Evolutionary conservation across 1,140 invertebrate genomes (phyloP).

Genomic region (Drosophila pachea): DNA sequence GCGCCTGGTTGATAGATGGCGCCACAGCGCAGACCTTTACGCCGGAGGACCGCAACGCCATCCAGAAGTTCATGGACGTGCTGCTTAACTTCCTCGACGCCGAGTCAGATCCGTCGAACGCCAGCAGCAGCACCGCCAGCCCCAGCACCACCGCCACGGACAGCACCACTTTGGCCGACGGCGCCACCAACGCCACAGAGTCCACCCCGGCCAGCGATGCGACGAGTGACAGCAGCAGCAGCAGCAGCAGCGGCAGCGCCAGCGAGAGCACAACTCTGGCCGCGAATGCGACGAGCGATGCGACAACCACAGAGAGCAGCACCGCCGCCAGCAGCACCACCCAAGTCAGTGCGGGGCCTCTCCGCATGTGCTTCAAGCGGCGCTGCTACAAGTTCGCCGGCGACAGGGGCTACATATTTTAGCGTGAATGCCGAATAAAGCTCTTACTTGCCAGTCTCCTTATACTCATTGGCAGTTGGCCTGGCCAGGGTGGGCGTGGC

Average conservation of each 20-base stretch:
- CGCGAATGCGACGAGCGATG: not conserved
- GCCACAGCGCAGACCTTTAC: slow-evolving; percentile 47
- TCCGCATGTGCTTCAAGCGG: slow-evolving; percentile 59
- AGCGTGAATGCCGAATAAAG: slow-evolving; percentile 6
- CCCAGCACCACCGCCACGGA: not conserved
- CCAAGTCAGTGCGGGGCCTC: not conserved
- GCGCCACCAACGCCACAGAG: not conserved
- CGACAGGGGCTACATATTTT: slow-evolving; percentile 55
- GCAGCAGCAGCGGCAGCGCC: not conserved
- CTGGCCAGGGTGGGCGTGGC: no score
- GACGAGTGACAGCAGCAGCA: slow-evolving; percentile 1
- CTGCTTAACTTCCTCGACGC: slow-evolving; percentile 55
- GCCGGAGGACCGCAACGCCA: slow-evolving; percentile 49
- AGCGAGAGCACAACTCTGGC: slow-evolving; percentile 9
- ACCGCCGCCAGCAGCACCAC: slow-evolving; percentile 6
- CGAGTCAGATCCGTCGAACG: slow-evolving; percentile 32
- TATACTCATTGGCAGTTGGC: not conserved
- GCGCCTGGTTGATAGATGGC: not conserved
- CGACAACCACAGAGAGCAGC: not conserved
- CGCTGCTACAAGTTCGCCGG: slow-evolving; percentile 57
- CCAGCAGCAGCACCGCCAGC: slow-evolving; percentile 27
- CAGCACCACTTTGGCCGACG: slow-evolving; percentile 28
- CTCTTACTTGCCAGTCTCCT: not conserved
- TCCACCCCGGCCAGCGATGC: slow-evolving; percentile 11
- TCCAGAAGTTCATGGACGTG: slow-evolving; percentile 57